These are phyloP conservation scores for Hystrix brachyura DNA, from an alignment of 2,113 vertebrate species.

Conservation along the genomic window DNA sequence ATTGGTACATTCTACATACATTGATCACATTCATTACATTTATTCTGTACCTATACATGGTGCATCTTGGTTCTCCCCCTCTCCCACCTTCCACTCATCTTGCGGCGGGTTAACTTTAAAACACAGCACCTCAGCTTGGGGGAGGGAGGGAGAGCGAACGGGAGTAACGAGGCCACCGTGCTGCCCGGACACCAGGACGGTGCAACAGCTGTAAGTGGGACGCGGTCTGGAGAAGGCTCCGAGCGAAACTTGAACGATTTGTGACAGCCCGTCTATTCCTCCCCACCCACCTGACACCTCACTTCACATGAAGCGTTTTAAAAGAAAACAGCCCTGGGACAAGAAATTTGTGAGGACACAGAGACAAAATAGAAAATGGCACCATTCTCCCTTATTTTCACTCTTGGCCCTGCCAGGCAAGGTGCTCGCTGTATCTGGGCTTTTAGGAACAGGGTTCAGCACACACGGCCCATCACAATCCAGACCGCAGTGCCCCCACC, in stretches of 20 bases:
- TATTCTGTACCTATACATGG: no score
- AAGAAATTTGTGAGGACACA: not conserved
- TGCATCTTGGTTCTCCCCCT: no score
- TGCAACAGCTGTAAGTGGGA: not conserved
- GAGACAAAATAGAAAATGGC: not conserved
- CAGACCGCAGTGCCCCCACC: not conserved
- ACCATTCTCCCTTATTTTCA: not conserved
- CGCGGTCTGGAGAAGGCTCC: not conserved
- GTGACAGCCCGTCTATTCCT: not conserved
- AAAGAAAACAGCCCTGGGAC: not conserved
- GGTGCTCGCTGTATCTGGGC: no score
- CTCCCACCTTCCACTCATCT: not conserved
- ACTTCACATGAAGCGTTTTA: not conserved
- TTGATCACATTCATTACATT: no score
- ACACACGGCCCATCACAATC: not conserved
- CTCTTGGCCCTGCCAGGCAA: not conserved
- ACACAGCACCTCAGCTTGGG: not conserved
- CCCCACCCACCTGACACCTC: not conserved
- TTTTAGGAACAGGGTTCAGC: not conserved
- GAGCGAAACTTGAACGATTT: not conserved
- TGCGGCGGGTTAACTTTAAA: slow-evolving; percentile 12
- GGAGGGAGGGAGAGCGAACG: no score
- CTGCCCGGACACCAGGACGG: not conserved
- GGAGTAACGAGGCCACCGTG: not conserved
- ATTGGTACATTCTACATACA: no score